Evolutionary conservation across 2,797 vertebrate species (phyloP).

Genomic region (Sebastes nivosus): DNA sequence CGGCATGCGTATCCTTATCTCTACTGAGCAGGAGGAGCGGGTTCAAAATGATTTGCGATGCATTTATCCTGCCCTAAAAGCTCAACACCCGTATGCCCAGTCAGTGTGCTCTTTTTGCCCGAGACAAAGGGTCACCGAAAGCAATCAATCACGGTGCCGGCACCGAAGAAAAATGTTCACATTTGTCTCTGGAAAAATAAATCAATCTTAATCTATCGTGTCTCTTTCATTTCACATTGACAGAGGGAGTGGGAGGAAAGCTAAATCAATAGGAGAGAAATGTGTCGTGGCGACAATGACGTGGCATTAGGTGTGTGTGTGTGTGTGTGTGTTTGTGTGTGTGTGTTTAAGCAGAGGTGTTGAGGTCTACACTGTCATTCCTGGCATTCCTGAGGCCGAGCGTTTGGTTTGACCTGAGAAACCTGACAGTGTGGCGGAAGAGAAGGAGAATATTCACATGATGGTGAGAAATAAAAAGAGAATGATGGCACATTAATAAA

Average conservation of each 20-base stretch:
- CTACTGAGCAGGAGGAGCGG: slow-evolving; percentile 47
- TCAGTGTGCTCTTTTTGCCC: neutral
- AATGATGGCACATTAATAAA: neutral
- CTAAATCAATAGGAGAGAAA: slow-evolving; percentile 49
- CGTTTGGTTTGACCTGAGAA: slow-evolving; percentile 30
- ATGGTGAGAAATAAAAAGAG: neutral
- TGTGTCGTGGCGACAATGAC: slow-evolving; percentile 32
- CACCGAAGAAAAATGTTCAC: slow-evolving; percentile 34
- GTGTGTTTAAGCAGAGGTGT: neutral
- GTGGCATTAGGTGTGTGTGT: slow-evolving; percentile 19
- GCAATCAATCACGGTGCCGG: slow-evolving; percentile 37
- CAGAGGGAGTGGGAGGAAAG: slow-evolving; percentile 26
- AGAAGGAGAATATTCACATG: neutral
- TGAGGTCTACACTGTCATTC: slow-evolving; percentile 46
- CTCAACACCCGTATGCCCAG: neutral
- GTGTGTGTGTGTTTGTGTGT: slow-evolving; percentile 2
- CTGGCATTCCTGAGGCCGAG: slow-evolving; percentile 51
- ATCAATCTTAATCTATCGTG: slow-evolving; percentile 59
- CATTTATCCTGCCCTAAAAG: slow-evolving; percentile 46
- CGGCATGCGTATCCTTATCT: slow-evolving; percentile 45
- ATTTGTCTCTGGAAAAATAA: slow-evolving; percentile 29
- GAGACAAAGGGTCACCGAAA: slow-evolving; percentile 51
- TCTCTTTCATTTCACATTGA: slow-evolving; percentile 47
- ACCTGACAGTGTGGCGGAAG: slow-evolving; percentile 13
- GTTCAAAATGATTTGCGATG: slow-evolving; percentile 49